Conservation (phyloP, 2,113 vertebrate genomes). For the Paratilapia polleni region DNA sequence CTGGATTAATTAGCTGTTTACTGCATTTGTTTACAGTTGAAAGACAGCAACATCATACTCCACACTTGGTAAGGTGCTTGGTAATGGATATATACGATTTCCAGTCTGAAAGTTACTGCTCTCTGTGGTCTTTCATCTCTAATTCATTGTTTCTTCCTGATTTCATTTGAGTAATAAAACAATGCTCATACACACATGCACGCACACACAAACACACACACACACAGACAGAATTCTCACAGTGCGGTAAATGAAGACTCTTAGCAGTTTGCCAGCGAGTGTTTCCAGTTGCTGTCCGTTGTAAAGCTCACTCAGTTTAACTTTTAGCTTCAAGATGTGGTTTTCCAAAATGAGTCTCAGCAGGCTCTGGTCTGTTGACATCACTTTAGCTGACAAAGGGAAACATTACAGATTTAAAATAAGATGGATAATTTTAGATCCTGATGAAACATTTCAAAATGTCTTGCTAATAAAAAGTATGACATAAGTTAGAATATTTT, state of each 20-base stretch:
- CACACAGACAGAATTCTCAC: conserved; percentile 80
- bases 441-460: background rate
- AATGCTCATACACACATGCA: too few species aligned
- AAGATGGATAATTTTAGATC: background rate
- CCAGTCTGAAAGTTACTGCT: background rate
- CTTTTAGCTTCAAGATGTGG: conserved; percentile 92
- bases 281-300: conserved; percentile 93
- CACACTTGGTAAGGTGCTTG: background rate
- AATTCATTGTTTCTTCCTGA: background rate
- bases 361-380: conserved; percentile 83
- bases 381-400: conserved; percentile 83
- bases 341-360: conserved; percentile 90
- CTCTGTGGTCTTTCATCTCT: background rate
- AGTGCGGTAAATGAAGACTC: conserved; percentile 96
- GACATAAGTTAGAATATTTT: background rate
- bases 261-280: conserved; percentile 87
- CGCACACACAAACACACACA: background rate
- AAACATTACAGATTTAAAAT: background rate
- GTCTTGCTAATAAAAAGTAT: background rate
- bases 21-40: conserved; percentile 33
- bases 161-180: background rate
- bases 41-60: conserved; percentile 16
- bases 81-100: conserved; percentile 33
- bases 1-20: conserved; percentile 37
- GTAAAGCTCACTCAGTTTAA: conserved; percentile 91